Evolutionary conservation across 1,140 invertebrate genomes (phyloP), one percentile per base, ranked within the genome.

Genomic region (Neodiprion virginianus): DNA sequence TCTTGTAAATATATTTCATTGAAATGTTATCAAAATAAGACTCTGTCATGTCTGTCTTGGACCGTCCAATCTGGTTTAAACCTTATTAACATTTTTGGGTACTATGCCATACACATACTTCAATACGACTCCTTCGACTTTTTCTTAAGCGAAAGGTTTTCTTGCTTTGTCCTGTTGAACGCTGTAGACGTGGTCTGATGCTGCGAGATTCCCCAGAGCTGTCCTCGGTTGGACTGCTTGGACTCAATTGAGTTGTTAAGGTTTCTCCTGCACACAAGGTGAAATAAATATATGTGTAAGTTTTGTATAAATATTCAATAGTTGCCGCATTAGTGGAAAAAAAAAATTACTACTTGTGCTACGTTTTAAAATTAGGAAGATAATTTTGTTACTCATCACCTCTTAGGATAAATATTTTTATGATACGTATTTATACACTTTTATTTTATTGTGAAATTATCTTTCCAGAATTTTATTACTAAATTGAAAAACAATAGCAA

Each of bases 161-260:
- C 77, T 97, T 92, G 83, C 96, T 98, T 85, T 97, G 96, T 21
- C 95, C 96, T 89, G 97, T 97, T 72, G 96, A 95, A 40, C 97
- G 90, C 84, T 98, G 97, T 68, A 98, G 91, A 21, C 96, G 91
- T 77, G 95, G 95, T 78, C 93, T 93, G 76, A 92, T 91, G 75
- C 87, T 89, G 79, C 88, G 89, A 72, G 85, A 88, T 78, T 93
- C 92, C 53, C 91, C 90, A 66, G 92, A 92, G 82, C 91, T 92
- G 78, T 94, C 92, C 74, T 93, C 93, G 69, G 84, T 91, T 21
- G 93, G 92, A 82, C 93, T 94, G 79, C 90, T 91, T 23, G 94
- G 94, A 72, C 94, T 95, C 74, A 95, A 84, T 1, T 93, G 93
- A 47, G 93, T 94, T 76, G 90, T 93, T 48, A 93, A 91, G 23